phyloP scores from a whole-genome alignment of 2,113 vertebrate species.

The Mixornis gularis region DNA sequence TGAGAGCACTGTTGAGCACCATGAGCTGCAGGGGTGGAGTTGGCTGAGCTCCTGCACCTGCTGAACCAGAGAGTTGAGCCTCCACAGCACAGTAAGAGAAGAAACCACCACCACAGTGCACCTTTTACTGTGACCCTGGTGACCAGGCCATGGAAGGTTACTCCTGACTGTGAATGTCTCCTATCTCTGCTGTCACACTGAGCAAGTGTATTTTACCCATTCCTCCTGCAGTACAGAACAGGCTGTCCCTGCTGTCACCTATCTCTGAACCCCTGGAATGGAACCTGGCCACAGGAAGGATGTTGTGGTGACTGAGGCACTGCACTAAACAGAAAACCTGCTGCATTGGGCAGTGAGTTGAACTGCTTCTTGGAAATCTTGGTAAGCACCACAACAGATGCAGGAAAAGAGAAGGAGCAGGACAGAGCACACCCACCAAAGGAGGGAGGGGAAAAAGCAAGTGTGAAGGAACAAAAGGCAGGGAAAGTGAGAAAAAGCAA shows the following conservation, averaged over 20 bases:
- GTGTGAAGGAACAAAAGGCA: not conserved
- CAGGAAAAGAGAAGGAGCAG: not conserved
- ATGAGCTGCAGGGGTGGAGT: not conserved
- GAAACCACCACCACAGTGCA: fast-evolving
- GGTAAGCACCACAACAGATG: not conserved
- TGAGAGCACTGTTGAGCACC: fast-evolving
- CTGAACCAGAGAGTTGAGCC: not conserved
- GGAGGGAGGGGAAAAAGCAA: fast-evolving
- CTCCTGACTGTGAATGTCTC: too few species aligned
- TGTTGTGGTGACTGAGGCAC: fast-evolving
- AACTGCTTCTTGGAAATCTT: not conserved
- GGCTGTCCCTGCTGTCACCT: not conserved
- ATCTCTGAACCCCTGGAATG: not conserved
- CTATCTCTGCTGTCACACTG: fast-evolving
- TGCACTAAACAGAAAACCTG: not conserved
- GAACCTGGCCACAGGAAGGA: not conserved
- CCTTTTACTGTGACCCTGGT: fast-evolving
- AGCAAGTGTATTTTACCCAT: not conserved
- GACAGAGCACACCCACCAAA: not conserved
- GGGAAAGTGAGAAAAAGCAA: not conserved
- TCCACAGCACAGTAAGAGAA: not conserved
- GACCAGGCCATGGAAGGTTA: fast-evolving
- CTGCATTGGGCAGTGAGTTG: not conserved
- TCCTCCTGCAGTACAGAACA: not conserved
- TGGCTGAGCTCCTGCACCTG: not conserved